Evolutionary conservation across 2,797 vertebrate species (phyloP), one percentile per base, ranked within the genome.

Genomic region (Phataginus tricuspis): DNA sequence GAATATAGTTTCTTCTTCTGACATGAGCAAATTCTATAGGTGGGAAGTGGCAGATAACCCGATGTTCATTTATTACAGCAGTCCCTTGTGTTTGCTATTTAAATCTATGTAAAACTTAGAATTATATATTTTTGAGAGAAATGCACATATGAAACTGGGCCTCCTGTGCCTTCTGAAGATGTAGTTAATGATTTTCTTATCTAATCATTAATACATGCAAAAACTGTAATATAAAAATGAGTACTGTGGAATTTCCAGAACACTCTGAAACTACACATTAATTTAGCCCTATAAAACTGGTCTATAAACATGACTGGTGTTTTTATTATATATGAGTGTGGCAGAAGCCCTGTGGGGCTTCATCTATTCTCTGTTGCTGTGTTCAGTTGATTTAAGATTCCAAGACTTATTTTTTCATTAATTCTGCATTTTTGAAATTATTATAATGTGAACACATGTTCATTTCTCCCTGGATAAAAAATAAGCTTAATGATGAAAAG

Each of bases 361-460:
- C 80, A 68, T 91, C 61, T 34, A 53, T 86, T 86, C 57, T 90
- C 83, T 31, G 14, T 68, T 53, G 49, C 39, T 87, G 25, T 64
- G 1, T 88, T 96, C 39, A 66, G 82, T 89, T 92, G 90, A 94
- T 83, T 86, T 71, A 88, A 97, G 96, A 92, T 95, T 78, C 96
- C 75, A 37, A 51, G 80, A 83, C 69, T 98, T 97, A 96, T 95
- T 96, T 96, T 98, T 98, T 98, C 63, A 71, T 96, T 98, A 97
- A 92, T 96, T 86, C 91, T 97, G 92, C 98, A 90, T 74, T 97
- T 98, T 96, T 75, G 37, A 91, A 97, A 90, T 63, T 29, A 85
- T 90, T 94, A 57, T 87, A 39, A 90, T 87, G 27, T 83, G 94
- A 97, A 92, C 16, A 94, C 71, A 91, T 93, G 42, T 66, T 86